These are phyloP conservation scores for Pagetopsis macropterus DNA, from an alignment of 2,797 vertebrate species.

Conservation along the genomic window DNA sequence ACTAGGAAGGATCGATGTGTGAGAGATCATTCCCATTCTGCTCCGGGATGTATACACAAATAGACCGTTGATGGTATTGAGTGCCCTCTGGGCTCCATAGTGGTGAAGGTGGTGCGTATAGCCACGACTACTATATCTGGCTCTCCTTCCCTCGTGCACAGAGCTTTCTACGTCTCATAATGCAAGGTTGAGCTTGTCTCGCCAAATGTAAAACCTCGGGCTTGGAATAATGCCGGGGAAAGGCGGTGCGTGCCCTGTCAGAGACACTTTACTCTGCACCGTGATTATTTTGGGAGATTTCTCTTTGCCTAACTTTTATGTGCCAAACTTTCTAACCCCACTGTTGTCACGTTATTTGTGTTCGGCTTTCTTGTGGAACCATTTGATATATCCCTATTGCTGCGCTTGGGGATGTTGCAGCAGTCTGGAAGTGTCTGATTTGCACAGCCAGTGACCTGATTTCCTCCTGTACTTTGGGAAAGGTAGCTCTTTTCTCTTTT, in stretches of 20 bases:
- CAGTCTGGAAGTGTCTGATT: slow-evolving; percentile 25
- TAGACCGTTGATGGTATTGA: slow-evolving; percentile 80
- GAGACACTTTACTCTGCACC: slow-evolving; percentile 53
- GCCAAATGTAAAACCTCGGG: slow-evolving; percentile 64
- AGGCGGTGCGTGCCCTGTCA: slow-evolving; percentile 59
- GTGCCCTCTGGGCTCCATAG: slow-evolving; percentile 61
- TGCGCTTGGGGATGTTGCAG: slow-evolving; percentile 18
- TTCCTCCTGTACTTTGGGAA: slow-evolving; percentile 27
- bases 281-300: slow-evolving; percentile 62
- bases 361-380: slow-evolving; percentile 55
- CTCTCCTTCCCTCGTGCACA: slow-evolving; percentile 41
- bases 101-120: slow-evolving; percentile 50
- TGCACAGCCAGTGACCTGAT: slow-evolving; percentile 31
- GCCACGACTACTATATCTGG: slow-evolving; percentile 58
- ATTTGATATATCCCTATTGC: slow-evolving; percentile 58
- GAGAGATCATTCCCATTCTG: slow-evolving; percentile 78
- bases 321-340: slow-evolving; percentile 53
- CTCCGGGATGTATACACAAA: slow-evolving; percentile 79
- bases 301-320: slow-evolving; percentile 42
- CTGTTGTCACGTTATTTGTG: slow-evolving; percentile 43
- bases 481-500: background rate
- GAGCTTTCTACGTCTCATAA: slow-evolving; percentile 70
- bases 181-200: slow-evolving; percentile 71
- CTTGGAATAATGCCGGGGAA: slow-evolving; percentile 71
- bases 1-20: slow-evolving; percentile 77